Evolutionary conservation across 64 coral and sea anemone genomes (phyloP), one percentile per base, ranked within the genome.

Genomic region (Astreopora myriophthalma): DNA sequence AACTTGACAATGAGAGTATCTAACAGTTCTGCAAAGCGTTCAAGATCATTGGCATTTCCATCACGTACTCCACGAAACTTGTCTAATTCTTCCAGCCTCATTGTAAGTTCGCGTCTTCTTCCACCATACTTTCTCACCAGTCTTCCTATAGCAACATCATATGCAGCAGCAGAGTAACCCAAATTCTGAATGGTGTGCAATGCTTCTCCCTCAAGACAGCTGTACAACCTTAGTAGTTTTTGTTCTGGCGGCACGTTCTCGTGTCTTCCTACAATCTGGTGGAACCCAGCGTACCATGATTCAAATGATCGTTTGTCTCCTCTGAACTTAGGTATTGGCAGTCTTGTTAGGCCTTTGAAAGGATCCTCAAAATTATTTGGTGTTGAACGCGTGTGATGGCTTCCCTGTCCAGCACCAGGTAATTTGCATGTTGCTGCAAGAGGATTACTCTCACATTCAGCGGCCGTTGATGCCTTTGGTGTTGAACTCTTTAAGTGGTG

Each of bases 221-320:
- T 36, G 27, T 36, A 33, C 36, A 75, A 36, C 27, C 36, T 27
- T 30, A 75, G 73, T 75, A 75, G 33, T 7, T 75, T 75, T 27
- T 30, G 36, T 36, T 75, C 73, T 75, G 73, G 42, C 11, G 42
- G 42, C 42, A 46, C 42, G 4, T 46, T 46, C 42, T 46, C 42
- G 42, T 46, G 42, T 46, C 42, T 46, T 11, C 42, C 42, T 46
- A 46, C 42, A 6, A 46, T 46, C 42, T 46, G 42, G 42, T 46
- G 42, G 42, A 46, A 46, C 4, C 42, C 42, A 46, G 42, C 42
- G 11, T 46, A 46, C 42, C 42, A 46, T 20, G 79, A 14, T 60
- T 84, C 48, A 61, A 84, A 84, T 25, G 8, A 10, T 37, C 48
- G 10, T 84, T 84, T 84, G 17, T 84, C 57, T 14, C 79, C 79